These are phyloP conservation scores for Orchestes rusci DNA, from an alignment of 2,888 invertebrate genomes.

Conservation along the genomic window DNA sequence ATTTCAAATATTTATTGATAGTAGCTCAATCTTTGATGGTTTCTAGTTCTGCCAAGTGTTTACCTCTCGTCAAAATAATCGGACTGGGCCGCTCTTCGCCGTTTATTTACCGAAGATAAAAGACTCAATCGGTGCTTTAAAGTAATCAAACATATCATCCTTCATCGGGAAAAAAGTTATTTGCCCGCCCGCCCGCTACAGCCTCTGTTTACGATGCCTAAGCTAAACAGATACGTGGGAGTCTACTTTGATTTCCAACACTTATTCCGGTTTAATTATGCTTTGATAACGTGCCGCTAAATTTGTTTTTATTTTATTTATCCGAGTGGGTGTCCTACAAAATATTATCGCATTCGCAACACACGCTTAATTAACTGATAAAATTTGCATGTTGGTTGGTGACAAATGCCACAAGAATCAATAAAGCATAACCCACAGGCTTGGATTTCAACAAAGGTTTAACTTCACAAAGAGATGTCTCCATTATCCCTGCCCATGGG, in stretches of 20 bases:
- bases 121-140: constrained; percentile 39
- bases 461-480: too few species aligned
- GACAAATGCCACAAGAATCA: too few species aligned
- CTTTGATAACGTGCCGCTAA: not conserved
- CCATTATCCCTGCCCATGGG: too few species aligned
- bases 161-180: constrained; percentile 30
- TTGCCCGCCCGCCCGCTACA: constrained; percentile 19
- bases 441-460: too few species aligned
- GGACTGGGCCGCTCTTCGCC: constrained; percentile 31
- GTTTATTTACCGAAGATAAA: constrained; percentile 40
- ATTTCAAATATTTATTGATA: constrained; percentile 41
- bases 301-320: too few species aligned
- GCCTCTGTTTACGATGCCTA: constrained; percentile 18
- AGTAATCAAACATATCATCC: constrained; percentile 39
- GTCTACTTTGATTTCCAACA: too few species aligned
- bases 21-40: constrained; percentile 37
- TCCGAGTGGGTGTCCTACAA: too few species aligned
- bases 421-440: too few species aligned
- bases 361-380: too few species aligned
- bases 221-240: constrained; percentile 18
- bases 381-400: too few species aligned
- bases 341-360: too few species aligned
- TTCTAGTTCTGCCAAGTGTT: constrained; percentile 37
- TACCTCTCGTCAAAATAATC: constrained; percentile 37
- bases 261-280: constrained; percentile 11